phyloP scores from a whole-genome alignment of 2,797 vertebrate genomes.

The Iguana delicatissima region DNA sequence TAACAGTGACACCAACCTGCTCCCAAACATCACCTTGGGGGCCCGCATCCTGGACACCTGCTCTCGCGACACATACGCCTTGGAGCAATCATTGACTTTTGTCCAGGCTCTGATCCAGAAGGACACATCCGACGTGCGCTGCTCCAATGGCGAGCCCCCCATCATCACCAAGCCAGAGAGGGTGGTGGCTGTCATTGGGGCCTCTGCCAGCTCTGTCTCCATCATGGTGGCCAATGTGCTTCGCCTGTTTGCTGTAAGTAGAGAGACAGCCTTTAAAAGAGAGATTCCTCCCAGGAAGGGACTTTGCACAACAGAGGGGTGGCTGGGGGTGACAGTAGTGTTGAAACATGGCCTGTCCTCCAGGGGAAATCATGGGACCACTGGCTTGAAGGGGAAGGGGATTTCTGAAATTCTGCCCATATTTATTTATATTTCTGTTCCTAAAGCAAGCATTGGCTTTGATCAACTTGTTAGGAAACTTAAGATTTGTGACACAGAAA shows the following conservation, averaged over 20 bases:
- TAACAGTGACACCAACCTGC: constrained; percentile 85
- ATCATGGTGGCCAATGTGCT: constrained; percentile 96
- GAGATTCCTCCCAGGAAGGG: too few species aligned
- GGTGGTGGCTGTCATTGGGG: constrained; percentile 90
- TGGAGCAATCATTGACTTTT: constrained; percentile 44
- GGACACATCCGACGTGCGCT: constrained; percentile 83
- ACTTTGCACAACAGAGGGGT: rapidly evolving
- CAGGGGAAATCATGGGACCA: background rate
- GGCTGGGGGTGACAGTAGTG: too few species aligned
- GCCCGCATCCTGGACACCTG: constrained; percentile 86
- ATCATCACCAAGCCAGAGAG: constrained; percentile 85
- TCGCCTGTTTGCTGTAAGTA: constrained; percentile 88
- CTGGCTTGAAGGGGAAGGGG: too few species aligned
- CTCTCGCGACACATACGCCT: constrained; percentile 43
- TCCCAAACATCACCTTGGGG: constrained; percentile 90
- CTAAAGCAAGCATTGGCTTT: background rate
- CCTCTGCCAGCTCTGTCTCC: constrained; percentile 91
- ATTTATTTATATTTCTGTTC: background rate
- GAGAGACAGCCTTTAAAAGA: background rate
- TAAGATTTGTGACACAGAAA: background rate
- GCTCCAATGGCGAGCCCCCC: constrained; percentile 84
- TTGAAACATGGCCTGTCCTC: background rate
- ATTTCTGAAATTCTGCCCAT: background rate
- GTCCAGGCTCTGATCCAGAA: constrained; percentile 87
- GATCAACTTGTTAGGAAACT: background rate